Base-by-base conservation (phyloP, 2,797 vertebrate species). In the Spea hammondii region DNA sequence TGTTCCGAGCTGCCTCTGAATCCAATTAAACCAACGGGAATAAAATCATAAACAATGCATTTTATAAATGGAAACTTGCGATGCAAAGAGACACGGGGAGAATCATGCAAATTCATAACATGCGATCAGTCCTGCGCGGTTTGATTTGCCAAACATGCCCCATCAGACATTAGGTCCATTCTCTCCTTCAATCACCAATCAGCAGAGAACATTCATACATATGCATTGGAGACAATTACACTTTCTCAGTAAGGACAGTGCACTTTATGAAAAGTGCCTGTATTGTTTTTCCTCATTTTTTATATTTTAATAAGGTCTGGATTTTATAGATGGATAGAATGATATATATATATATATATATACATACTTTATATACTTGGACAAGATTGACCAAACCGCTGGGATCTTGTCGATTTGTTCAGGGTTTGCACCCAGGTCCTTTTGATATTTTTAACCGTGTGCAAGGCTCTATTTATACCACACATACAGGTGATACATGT, bases 131-230 rank as follows among this genome's bases (percentile, higher is more conserved):
- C 78, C 46, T 6, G 0, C 0, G 59, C 48, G 62, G 70, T 77
- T 70, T 70, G 55, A 53, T 45, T 57, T 74, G 76, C 46, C 64
- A 77, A 60, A 82, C 53, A n/a, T 3, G 55, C 46, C 10, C 79
- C 50, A 67, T 7, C 48, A 64, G 72, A 65, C 8, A 82, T 72
- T 69, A 77, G 79, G 79, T 82, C 79, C 75, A 72, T 82, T 82
- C 79, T 82, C 70, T 74, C 68, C 54, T 72, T 77, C 79, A 82
- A 82, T 81, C 79, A 81, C 74, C 79, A 81, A 81, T 82, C 79
- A 82, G 75, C 70, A 55, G 75, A 82, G 74, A 82, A 74, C 70
- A 53, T 65, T 82, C 79, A 82, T 82, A 82, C 74, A 82, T 82
- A 82, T 82, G 75, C 70, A 82, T 82, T 17, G 66, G 4, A 73